Base-by-base conservation (phyloP, 2,113 vertebrate genomes). In the Vidua chalybeata region DNA sequence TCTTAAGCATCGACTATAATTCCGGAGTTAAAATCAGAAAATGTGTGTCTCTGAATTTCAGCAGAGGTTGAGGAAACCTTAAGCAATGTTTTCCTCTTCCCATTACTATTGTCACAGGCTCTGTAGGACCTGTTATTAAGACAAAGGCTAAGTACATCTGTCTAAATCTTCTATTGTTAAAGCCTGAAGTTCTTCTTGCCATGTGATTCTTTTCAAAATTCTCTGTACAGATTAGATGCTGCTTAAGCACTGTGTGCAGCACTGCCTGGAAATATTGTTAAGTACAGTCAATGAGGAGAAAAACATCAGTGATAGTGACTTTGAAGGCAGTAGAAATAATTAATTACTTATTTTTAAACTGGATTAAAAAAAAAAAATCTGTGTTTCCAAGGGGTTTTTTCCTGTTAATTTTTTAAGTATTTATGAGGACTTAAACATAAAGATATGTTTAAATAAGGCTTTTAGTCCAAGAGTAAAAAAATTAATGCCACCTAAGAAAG, bases 401-500 rank as follows among this genome's bases (percentile, higher is more conserved):
- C 2, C 0, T 35, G 28, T 76, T 61, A 14, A 22, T 80, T 91
- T 82, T 64, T 48, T 11, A 2, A 87, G n/a, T 84, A 56, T 77
- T 52, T 24, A 46, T 68, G 67, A 68, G 27, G 43, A 35, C 71
- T 77, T 91, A 55, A 72, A 30, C 15, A 46, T 45, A 52, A 78
- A 43, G n/a, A 52, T 64, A 27, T 51, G 10, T 77, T 85, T 82
- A 71, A 91, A 45, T 72, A 39, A 89, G 48, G 46, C 78, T 90
- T 97, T 51, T 48, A 81, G 59, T 61, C 54, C 85, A 95, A 96
- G 48, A 95, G 94, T 92, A 77, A 77, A 67, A 74, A 94, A 96
- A 93, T 16, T 20, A 89, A 95, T 96, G 95, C 96, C 85, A 82
- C 89, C 93, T 92, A 93, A 97, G 97, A 98, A 95, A 86, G 89